A percentile compares a stretch with the other conserved stretches of the same genome.
These are phyloP conservation scores for Drosophila picticornis DNA, from an alignment of 2,888 invertebrate genomes.

Conservation along the genomic window DNA sequence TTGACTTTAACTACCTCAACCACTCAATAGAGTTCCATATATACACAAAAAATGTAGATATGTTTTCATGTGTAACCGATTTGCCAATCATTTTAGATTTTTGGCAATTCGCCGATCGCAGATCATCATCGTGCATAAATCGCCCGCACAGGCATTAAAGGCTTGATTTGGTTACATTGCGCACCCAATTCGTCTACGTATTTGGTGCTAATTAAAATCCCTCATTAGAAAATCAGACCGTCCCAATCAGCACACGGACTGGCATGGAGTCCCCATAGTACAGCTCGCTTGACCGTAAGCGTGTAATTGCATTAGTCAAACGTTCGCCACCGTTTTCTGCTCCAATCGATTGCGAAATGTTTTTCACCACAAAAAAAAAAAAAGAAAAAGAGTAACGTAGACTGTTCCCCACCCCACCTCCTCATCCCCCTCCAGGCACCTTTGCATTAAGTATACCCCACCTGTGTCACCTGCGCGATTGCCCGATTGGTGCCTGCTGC, in stretches of 20 bases:
- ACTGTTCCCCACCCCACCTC: not conserved
- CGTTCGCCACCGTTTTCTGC: slow-evolving; percentile 36
- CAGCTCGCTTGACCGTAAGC: slow-evolving; percentile 74
- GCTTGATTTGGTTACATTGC: slow-evolving; percentile 13
- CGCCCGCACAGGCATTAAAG: slow-evolving; percentile 7
- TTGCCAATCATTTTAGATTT: not conserved
- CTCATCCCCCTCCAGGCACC: no score
- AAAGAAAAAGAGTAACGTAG: slow-evolving; percentile 23
- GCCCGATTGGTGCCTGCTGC: slow-evolving; percentile 28
- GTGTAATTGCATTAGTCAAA: slow-evolving; percentile 78
- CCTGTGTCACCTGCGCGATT: slow-evolving; percentile 5
- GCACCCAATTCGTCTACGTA: slow-evolving; percentile 43
- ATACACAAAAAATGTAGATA: not conserved
- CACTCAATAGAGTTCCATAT: not conserved
- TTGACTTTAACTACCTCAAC: not conserved
- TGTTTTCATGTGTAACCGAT: not conserved
- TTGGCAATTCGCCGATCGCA: not conserved
- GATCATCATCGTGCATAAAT: slow-evolving; percentile 8
- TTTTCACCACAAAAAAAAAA: slow-evolving; percentile 64
- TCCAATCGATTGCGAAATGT: slow-evolving; percentile 65
- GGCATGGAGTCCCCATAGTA: slow-evolving; percentile 43
- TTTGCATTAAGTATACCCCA: not conserved
- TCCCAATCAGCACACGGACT: slow-evolving; percentile 48
- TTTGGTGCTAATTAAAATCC: slow-evolving; percentile 81
- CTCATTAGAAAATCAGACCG: slow-evolving; percentile 76